Base-by-base conservation (phyloP, 2,888 invertebrate species). In the Brachycybe producta region DNA sequence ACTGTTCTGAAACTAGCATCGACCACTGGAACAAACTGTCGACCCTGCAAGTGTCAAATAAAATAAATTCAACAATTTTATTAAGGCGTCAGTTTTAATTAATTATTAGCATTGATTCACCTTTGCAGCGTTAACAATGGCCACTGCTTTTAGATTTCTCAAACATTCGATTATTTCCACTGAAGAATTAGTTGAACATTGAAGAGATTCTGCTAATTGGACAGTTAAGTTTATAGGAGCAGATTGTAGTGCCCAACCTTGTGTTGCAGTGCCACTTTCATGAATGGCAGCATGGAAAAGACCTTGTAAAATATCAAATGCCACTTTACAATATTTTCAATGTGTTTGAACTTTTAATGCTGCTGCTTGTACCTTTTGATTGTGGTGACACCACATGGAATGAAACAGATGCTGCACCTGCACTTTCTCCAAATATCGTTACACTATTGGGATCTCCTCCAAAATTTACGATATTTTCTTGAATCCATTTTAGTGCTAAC, bases 391-490 rank as follows among this genome's bases (percentile, higher is more conserved):
- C 57, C 57, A 64, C 59, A 32, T 65, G 65, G 11, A 63, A 58
- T 40, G 64, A 62, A 36, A 74, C 59, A 1, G 69, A 61, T 5
- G 70, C 69, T 0, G 70, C 67, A 5, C 75, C 75, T 1, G 74
- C 72, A 54, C 74, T 74, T 58, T 75, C 72, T 1, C 75, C 73
- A 52, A 73, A 68, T 35, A 75, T 63, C 1, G 74, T 75, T 1
- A 75, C 68, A 36, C 61, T 59, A 1, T 58, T 53, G 7, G 71
- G 66, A 61, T 75, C 68, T 4, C 75, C 75, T n/a, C 74, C 73
- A 55, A 75, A 75, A 13, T 58, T 44, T 8, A 57, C 55, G n/a
- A 75, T 73, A 56, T 75, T 63, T 21, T 66, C 61, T 42, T 70
- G 67, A 3, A 74, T 70, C 75, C 75, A 76, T 41, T 70, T 57